A percentile compares a stretch with the other conserved stretches of the same genome.
Evolutionary conservation across 1,140 invertebrate genomes (phyloP).

Genomic region (Drosophila trapezifrons): DNA sequence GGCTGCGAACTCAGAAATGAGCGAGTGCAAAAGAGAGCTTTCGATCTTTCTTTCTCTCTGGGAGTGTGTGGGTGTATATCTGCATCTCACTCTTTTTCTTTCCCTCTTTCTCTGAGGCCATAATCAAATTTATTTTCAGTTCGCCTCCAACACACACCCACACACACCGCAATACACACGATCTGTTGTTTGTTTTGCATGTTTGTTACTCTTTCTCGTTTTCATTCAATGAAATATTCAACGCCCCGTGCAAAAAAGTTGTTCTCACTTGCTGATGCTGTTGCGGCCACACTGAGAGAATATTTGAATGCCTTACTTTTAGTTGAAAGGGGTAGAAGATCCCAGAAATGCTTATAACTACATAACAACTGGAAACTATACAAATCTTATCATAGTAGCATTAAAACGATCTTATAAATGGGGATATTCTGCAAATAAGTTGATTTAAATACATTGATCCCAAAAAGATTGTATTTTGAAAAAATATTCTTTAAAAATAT

Average conservation of each 20-base stretch:
- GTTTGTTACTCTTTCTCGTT: constrained; percentile 59
- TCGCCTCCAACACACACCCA: constrained; percentile 53
- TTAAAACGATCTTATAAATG: neutral
- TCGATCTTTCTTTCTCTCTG: constrained; percentile 17
- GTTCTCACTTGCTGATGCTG: constrained; percentile 35
- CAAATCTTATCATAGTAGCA: neutral
- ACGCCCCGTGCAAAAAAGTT: constrained; percentile 45
- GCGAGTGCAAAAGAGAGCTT: constrained; percentile 70
- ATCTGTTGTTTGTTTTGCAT: constrained; percentile 65
- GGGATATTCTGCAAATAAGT: too few relatives aligned
- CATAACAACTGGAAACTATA: neutral
- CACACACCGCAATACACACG: constrained; percentile 7
- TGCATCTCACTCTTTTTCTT: neutral
- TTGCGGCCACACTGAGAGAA: constrained; percentile 20
- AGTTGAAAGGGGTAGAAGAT: neutral
- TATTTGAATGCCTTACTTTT: neutral
- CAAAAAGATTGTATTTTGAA: too few relatives aligned
- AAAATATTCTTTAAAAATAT: too few relatives aligned
- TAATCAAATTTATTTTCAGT: constrained; percentile 70
- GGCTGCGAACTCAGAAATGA: constrained; percentile 54
- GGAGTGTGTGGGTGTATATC: constrained; percentile 8
- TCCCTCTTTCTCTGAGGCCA: constrained; percentile 32
- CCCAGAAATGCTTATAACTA: too few relatives aligned
- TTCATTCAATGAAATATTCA: constrained; percentile 58
- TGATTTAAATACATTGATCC: too few relatives aligned